Base-by-base conservation (phyloP, 2,888 invertebrate species). In the Pheosia tremula region DNA sequence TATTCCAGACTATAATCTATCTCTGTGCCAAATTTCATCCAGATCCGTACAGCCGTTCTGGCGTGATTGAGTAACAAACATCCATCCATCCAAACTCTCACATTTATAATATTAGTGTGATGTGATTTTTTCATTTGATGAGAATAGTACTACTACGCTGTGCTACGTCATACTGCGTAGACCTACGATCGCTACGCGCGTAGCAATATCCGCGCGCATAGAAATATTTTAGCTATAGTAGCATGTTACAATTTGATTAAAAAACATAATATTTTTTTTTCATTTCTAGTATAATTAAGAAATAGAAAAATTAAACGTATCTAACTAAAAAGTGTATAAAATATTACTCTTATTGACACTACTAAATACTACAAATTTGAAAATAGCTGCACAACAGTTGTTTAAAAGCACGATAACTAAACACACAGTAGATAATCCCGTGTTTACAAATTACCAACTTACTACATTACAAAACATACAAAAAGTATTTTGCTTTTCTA, bases 121-220 rank as follows among this genome's bases (percentile, higher is more conserved):
- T 6, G 39, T 39, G n/a, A n/a, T n/a, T n/a, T n/a, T 24, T 24
- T 24, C 0, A n/a, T 47, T 47, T 56, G 49, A 58, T 62, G 58
- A 57, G 52, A 47, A 55, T 41, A 59, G 53, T 59, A 63, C 59
- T 64, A 64, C 64, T 72, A 69, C 54, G 47, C 50, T 39, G 39
- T 36, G 58, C 63, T 67, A 63, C 68, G 67, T 3, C 66, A 66
- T 64, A 68, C 24, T 7, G 75, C 72, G 58, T 49, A 53, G 9
- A 60, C 64, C 62, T 62, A 71, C 64, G 56, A 67, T 58, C 59
- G 73, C 66, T 73, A 71, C 69, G 69, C 52, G 56, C 68, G 66
- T 74, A 74, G 58, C 66, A 66, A 41, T 54, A 63, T 59, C 58
- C 64, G 64, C 69, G 71, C 45, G 56, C 68, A 65, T 74, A 74